Evolutionary conservation across 2,113 vertebrate species (phyloP).

Genomic region (Leptobrachium leishanense): DNA sequence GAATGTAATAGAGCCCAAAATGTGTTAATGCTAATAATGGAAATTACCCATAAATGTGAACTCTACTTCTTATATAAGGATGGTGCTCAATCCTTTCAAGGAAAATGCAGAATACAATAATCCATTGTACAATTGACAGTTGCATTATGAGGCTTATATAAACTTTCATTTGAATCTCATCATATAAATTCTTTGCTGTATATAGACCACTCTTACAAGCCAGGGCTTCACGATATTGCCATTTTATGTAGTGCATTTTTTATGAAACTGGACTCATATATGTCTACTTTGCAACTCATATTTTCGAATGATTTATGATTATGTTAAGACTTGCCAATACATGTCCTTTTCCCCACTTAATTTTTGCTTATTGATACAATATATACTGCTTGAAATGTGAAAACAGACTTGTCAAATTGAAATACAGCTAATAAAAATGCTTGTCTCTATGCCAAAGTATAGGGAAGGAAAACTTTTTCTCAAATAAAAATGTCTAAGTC

Average conservation of each 20-base stretch:
- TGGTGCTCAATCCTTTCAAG: too few relatives aligned
- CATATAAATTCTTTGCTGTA: too few relatives aligned
- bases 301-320: not conserved
- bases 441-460: conserved; percentile 25
- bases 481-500: conserved; percentile 30
- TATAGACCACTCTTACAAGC: too few relatives aligned
- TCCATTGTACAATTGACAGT: too few relatives aligned
- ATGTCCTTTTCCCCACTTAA: conserved; percentile 1
- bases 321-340: not conserved
- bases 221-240: not conserved
- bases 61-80: too few relatives aligned
- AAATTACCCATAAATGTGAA: too few relatives aligned
- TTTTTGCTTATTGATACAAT: conserved; percentile 8
- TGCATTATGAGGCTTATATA: too few relatives aligned
- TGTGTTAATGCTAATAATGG: too few relatives aligned
- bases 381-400: conserved; percentile 13
- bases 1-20: too few relatives aligned
- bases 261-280: not conserved
- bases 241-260: not conserved
- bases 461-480: conserved; percentile 26
- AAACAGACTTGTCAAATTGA: conserved; percentile 25
- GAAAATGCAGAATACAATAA: too few relatives aligned
- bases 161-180: too few relatives aligned
- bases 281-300: not conserved
- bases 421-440: conserved; percentile 23